Evolutionary conservation across 1,140 invertebrate species (phyloP).

Genomic region (Drosophila sucinea): DNA sequence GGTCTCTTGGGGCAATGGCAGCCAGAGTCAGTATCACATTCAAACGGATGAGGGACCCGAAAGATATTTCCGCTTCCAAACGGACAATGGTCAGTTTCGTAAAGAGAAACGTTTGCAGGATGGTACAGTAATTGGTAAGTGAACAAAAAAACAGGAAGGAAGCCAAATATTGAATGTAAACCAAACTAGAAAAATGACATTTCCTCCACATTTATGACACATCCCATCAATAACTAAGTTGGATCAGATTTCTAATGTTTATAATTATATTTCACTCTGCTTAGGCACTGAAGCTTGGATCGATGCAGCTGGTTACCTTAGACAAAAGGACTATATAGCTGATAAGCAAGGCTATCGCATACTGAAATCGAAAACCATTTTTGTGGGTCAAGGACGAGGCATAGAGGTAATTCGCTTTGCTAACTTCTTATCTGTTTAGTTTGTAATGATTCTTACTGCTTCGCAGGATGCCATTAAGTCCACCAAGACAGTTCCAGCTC

Average conservation of each 20-base stretch:
- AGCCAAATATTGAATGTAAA: not conserved
- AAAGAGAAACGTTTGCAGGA: slow-evolving; percentile 93
- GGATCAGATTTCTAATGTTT: not conserved
- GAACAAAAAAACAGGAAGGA: not conserved
- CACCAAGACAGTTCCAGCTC: slow-evolving; percentile 88
- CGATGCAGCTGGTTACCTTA: slow-evolving; percentile 90
- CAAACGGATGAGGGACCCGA: slow-evolving; percentile 95
- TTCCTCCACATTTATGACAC: too few species aligned
- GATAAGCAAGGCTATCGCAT: slow-evolving; percentile 91
- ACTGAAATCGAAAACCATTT: slow-evolving; percentile 91
- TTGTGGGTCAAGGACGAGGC: slow-evolving; percentile 88
- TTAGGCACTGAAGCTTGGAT: slow-evolving; percentile 91
- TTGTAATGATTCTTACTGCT: not conserved
- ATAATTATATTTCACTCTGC: slow-evolving; percentile 8
- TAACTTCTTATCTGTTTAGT: not conserved
- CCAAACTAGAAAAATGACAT: not conserved
- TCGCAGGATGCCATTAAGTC: slow-evolving; percentile 87
- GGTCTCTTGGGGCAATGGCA: slow-evolving; percentile 59
- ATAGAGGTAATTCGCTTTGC: slow-evolving; percentile 83
- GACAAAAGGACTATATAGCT: slow-evolving; percentile 94
- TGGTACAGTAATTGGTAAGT: slow-evolving; percentile 89
- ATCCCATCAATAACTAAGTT: too few species aligned
- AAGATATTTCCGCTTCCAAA: slow-evolving; percentile 93
- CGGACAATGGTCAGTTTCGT: slow-evolving; percentile 93
- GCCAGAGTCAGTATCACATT: slow-evolving; percentile 90